Percentiles rank a stretch among this genome's conserved stretches.
Conservation (phyloP, 2,113 vertebrate genomes). For the Notothenia rossii region DNA sequence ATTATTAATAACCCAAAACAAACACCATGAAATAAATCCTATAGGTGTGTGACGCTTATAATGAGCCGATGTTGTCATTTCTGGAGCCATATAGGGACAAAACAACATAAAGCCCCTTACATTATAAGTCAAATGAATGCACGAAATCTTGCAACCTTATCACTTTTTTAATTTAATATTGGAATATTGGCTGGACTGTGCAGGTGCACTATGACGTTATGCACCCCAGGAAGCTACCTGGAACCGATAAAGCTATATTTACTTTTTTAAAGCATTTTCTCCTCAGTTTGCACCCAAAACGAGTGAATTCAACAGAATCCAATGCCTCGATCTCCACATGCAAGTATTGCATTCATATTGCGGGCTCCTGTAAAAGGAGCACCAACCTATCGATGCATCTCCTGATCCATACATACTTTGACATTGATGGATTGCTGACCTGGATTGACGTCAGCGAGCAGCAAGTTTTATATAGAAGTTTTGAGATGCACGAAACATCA, state of each 20-base stretch:
- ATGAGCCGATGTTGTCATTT: neutral
- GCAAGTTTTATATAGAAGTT: constrained; percentile 62
- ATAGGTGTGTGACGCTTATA: neutral
- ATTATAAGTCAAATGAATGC: neutral
- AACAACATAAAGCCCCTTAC: neutral
- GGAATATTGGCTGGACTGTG: neutral
- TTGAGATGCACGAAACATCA: constrained; percentile 43
- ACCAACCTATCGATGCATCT: constrained; percentile 68
- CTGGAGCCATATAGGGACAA: neutral
- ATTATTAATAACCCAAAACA: neutral
- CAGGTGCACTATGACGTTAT: constrained; percentile 1
- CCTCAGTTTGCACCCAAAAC: constrained; percentile 18
- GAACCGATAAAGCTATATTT: neutral
- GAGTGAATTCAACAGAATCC: constrained; percentile 25
- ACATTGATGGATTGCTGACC: constrained; percentile 81
- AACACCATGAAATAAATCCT: neutral
- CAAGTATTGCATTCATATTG: constrained; percentile 54
- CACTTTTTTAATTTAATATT: neutral
- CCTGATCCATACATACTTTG: constrained; percentile 76
- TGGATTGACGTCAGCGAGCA: constrained; percentile 73
- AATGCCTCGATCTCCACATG: constrained; percentile 41
- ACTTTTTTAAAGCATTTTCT: neutral
- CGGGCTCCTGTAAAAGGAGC: constrained; percentile 53
- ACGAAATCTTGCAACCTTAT: neutral
- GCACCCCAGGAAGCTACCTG: neutral